Percentiles rank a stretch among this genome's conserved stretches.
These are phyloP conservation scores for Andrena bicolor DNA, from an alignment of 2,888 invertebrate genomes.

Conservation along the genomic window DNA sequence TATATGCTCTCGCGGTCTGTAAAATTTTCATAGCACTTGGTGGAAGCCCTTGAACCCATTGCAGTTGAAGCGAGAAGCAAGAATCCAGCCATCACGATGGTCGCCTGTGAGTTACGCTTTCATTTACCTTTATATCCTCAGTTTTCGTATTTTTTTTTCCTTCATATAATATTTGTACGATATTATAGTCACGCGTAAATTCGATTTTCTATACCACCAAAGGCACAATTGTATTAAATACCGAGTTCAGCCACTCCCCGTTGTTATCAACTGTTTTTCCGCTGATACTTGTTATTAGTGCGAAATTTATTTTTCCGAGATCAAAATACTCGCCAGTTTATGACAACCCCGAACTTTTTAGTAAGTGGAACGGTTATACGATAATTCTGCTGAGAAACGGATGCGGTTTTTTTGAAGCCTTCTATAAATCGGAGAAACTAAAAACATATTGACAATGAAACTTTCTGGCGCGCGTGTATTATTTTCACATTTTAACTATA, in stretches of 20 bases:
- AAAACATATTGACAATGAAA: conserved; percentile 13
- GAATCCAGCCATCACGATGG: conserved; percentile 63
- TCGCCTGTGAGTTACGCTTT: conserved; percentile 68
- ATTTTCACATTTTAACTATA: not conserved
- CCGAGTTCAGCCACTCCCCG: conserved; percentile 35
- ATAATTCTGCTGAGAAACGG: not conserved
- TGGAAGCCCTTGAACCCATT: conserved; percentile 41
- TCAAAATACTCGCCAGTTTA: not conserved
- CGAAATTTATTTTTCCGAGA: not conserved
- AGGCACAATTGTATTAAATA: not conserved
- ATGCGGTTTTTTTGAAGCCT: not conserved
- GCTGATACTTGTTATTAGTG: conserved; percentile 3
- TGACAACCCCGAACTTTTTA: conserved; percentile 2
- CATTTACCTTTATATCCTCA: conserved; percentile 26
- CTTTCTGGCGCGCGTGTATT: conserved; percentile 1
- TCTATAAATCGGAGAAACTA: conserved; percentile 9
- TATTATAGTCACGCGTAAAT: not conserved
- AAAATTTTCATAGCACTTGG: conserved; percentile 36
- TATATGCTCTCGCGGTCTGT: conserved; percentile 20
- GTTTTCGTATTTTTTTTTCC: not conserved
- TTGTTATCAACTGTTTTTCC: conserved; percentile 5
- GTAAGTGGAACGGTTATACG: not conserved
- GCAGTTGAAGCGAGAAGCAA: conserved; percentile 26
- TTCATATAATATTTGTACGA: conserved; percentile 6
- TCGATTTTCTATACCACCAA: not conserved